phyloP scores from a whole-genome alignment of 2,888 invertebrate genomes.

The Eumerus sabulonum region DNA sequence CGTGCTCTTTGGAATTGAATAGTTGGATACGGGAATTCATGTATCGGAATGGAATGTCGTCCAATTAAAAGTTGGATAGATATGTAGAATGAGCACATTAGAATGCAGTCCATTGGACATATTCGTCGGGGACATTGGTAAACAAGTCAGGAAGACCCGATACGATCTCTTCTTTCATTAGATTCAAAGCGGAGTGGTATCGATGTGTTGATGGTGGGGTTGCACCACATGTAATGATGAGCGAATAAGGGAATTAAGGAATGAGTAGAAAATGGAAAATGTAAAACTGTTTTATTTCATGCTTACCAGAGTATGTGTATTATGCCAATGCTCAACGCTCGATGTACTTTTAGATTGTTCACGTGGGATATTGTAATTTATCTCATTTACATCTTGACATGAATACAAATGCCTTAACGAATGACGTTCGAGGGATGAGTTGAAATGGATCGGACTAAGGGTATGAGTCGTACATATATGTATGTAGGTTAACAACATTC shows the following conservation, averaged over 20 bases:
- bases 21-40: constrained; percentile 2
- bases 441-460: background rate
- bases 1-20: background rate
- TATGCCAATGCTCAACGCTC: constrained; percentile 1
- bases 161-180: too few species aligned
- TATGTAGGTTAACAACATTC: too few species aligned
- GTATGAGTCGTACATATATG: background rate
- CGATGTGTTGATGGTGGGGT: too few species aligned
- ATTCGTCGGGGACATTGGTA: too few species aligned
- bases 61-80: constrained; percentile 40
- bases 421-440: constrained; percentile 3
- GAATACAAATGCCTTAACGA: constrained; percentile 36
- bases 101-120: background rate
- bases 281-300: constrained; percentile 12
- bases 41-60: constrained; percentile 36
- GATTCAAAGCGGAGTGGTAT: constrained; percentile 1
- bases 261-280: background rate
- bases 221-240: too few species aligned
- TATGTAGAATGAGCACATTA: constrained; percentile 14
- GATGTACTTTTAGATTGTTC: constrained; percentile 18
- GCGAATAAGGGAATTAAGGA: background rate
- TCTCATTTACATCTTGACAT: constrained; percentile 37
- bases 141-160: constrained; percentile 14
- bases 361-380: constrained; percentile 38
- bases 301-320: background rate